Evolutionary conservation across 2,113 vertebrate genomes (phyloP).

Genomic region (human (Homo sapiens)): DNA sequence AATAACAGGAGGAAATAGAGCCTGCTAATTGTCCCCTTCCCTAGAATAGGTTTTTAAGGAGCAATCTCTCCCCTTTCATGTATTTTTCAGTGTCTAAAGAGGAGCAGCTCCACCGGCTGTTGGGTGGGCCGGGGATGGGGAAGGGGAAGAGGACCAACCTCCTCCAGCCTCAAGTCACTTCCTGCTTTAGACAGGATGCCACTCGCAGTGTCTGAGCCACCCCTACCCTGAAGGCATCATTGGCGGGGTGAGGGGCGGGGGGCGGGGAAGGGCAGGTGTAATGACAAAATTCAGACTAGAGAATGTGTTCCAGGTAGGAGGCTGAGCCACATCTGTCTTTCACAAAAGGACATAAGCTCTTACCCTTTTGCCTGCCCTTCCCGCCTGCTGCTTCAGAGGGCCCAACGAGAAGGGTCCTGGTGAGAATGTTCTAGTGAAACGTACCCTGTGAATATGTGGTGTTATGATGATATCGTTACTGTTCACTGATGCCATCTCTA

Average conservation of each 20-base stretch:
- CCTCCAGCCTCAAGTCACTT: neutral
- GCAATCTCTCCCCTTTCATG: neutral
- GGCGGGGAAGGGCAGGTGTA: too few relatives aligned
- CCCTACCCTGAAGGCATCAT: neutral
- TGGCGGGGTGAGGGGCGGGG: neutral
- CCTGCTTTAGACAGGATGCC: neutral
- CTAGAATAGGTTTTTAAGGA: neutral
- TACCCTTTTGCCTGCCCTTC: neutral
- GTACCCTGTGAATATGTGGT: fast-evolving
- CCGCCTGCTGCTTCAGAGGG: neutral
- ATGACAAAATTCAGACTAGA: neutral
- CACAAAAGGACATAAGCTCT: too few relatives aligned
- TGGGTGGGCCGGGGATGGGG: neutral
- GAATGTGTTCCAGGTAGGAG: fast-evolving
- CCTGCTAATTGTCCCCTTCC: neutral
- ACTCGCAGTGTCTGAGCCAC: neutral
- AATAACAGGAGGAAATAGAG: neutral
- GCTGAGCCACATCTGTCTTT: neutral
- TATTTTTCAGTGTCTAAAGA: neutral
- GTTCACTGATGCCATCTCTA: neutral
- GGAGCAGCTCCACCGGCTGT: neutral
- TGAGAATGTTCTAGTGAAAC: neutral
- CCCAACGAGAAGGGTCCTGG: neutral
- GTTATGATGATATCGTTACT: too few relatives aligned
- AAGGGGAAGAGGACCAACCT: neutral